Evolutionary conservation across 2,888 invertebrate species (phyloP), one percentile per base, ranked within the genome.

Genomic region (Limnephilus lunatus): DNA sequence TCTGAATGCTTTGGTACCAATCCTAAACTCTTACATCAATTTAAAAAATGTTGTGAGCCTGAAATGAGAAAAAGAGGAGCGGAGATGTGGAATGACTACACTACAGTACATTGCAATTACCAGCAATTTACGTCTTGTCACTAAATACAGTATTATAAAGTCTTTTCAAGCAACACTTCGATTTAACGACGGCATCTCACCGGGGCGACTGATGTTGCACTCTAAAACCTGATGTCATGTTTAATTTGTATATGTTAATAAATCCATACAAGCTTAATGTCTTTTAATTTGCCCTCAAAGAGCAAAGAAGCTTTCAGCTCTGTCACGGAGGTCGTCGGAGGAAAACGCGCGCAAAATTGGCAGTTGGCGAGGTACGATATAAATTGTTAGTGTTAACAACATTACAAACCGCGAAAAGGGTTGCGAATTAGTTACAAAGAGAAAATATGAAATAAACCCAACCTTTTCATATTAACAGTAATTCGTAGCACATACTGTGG

Each of bases 351-450:
- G 25, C 7, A 68, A 9, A 53, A n/a, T 68, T 68, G 9, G 68
- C 25, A 68, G n/a, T 68, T 68, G 68, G 25, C 25, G 7, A 68
- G 25, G 7, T 68, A 9, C 9, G 25, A 68, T 68, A 68, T 68
- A 68, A 68, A 25, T 25, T 19, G 53, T 53, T 53, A 25, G 68
- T 53, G 53, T 53, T 53, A 19, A 68, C 68, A 68, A 68, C 1
- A 68, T 68, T 25, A 68, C 68, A n/a, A 7, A 68, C 68, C 68
- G 68, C 3, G 68, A 68, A 68, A 44, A 35, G 5, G 35, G 19
- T 85, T 85, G 44, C 30, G 5, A 87, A 30, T 35, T 53, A 31
- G 87, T 39, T 25, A 89, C 81, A 80, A 89, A 35, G 30, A 32
- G 31, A 53, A 68, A 68, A 88, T 19, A 80, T 25, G 35, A n/a